These are phyloP conservation scores for Eulemur rubriventer DNA, from an alignment of 2,797 vertebrate species.

Conservation along the genomic window DNA sequence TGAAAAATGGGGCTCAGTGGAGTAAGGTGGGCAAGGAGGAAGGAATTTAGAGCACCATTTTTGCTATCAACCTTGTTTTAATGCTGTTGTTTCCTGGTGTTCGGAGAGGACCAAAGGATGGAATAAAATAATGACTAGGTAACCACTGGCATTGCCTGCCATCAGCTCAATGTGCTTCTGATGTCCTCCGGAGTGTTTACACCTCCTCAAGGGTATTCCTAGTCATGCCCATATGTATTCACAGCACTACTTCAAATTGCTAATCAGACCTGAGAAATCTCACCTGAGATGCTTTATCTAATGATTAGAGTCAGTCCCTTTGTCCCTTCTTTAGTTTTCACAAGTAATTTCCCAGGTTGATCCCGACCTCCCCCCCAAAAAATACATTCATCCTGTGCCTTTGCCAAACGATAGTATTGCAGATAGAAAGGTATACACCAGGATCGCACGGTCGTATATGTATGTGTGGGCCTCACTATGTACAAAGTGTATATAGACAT, in stretches of 20 bases:
- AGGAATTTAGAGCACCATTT: background rate
- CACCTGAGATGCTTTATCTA: background rate
- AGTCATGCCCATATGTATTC: no score
- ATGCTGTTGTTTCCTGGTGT: background rate
- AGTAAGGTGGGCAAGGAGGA: fast-evolving
- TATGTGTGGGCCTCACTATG: background rate
- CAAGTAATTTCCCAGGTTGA: background rate
- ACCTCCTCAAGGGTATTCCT: background rate
- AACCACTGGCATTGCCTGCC: background rate
- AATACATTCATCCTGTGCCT: background rate
- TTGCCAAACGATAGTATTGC: background rate
- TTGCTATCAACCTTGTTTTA: background rate
- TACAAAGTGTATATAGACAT: background rate
- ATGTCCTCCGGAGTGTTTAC: fast-evolving
- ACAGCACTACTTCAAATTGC: background rate
- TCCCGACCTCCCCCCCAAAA: background rate
- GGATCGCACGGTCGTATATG: background rate
- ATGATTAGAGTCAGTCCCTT: background rate
- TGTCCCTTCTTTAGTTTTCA: background rate
- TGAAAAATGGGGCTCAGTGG: background rate
- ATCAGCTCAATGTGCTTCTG: background rate
- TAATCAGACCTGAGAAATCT: slow-evolving; percentile 27
- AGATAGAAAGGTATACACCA: background rate
- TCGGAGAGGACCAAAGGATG: background rate
- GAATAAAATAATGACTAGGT: background rate